phyloP scores from a whole-genome alignment of 2,797 vertebrate species.

The Melanotaenia trifasciata region DNA sequence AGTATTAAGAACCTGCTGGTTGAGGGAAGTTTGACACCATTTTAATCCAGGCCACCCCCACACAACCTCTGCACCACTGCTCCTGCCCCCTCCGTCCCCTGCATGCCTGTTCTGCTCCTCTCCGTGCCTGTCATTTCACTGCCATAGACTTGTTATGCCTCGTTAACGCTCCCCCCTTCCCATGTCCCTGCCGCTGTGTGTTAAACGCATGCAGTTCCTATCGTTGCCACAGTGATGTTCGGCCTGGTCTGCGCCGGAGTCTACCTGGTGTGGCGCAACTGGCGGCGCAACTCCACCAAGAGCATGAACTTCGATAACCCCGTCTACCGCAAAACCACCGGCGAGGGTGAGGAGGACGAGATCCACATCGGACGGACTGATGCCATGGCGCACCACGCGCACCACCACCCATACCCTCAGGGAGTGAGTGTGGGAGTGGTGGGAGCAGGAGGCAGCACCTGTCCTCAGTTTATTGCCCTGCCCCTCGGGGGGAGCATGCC shows the following conservation, averaged over 20 bases:
- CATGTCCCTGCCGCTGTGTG: conserved; percentile 79
- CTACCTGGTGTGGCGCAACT: conserved; percentile 97
- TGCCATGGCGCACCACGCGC: conserved; percentile 82
- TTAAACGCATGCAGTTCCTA: conserved; percentile 87
- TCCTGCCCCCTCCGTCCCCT: conserved; percentile 48
- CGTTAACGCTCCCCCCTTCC: conserved; percentile 74
- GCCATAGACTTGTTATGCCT: conserved; percentile 71
- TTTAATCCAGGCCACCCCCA: conserved; percentile 31
- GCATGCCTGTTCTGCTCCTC: conserved; percentile 64
- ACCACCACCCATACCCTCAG: conserved; percentile 85
- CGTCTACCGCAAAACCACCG: conserved; percentile 95
- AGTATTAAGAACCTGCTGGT: background rate
- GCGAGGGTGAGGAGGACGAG: conserved; percentile 93
- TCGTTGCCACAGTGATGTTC: conserved; percentile 89
- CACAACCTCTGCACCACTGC: conserved; percentile 29
- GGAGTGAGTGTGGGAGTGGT: conserved; percentile 85
- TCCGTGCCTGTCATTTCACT: conserved; percentile 66
- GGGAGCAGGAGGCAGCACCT: conserved; percentile 71
- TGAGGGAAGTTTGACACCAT: conserved; percentile 1
- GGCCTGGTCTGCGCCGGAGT: conserved; percentile 90
- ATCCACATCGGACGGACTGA: conserved; percentile 95
- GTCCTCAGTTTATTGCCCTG: conserved; percentile 85
- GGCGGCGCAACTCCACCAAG: conserved; percentile 96
- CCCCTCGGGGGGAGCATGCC: conserved; percentile 83
- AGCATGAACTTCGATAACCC: conserved; percentile 99